These are phyloP conservation scores for Premnoplex brunnescens DNA, from an alignment of 2,797 vertebrate species.

Conservation along the genomic window DNA sequence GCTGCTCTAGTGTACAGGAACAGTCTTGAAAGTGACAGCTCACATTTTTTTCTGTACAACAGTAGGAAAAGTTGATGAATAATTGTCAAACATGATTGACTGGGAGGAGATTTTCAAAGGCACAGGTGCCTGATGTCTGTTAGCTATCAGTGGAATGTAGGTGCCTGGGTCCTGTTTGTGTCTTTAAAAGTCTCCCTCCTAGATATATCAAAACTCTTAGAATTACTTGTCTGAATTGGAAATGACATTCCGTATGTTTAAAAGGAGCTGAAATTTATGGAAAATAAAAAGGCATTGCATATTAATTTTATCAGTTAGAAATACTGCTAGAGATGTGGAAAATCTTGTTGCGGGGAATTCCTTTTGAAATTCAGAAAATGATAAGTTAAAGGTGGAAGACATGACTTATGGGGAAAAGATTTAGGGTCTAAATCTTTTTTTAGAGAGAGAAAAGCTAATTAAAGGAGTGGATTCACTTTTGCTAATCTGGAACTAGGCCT, in stretches of 20 bases:
- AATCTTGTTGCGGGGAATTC: not conserved
- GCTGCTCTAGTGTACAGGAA: conserved; percentile 34
- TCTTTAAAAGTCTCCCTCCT: conserved; percentile 22
- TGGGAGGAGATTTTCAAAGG: conserved; percentile 36
- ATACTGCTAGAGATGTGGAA: not conserved
- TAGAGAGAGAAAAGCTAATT: not conserved
- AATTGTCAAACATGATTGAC: conserved; percentile 33
- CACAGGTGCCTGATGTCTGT: not conserved
- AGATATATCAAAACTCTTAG: not conserved
- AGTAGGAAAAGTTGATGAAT: conserved; percentile 37
- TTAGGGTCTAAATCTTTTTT: not conserved
- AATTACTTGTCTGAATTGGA: not conserved
- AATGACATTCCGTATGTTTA: not conserved
- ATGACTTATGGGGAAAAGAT: not conserved
- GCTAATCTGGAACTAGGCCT: not conserved
- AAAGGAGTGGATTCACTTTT: not conserved
- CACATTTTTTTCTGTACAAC: conserved; percentile 8
- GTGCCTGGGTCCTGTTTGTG: not conserved
- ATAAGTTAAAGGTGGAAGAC: not conserved
- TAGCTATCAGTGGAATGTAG: conserved; percentile 19
- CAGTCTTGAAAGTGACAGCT: conserved; percentile 51
- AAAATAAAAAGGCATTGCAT: not conserved
- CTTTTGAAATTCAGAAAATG: not conserved
- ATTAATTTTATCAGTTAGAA: not conserved
- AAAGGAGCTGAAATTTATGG: not conserved